Base-by-base conservation (phyloP, 2,113 vertebrate species). In the Carlito syrichta region DNA sequence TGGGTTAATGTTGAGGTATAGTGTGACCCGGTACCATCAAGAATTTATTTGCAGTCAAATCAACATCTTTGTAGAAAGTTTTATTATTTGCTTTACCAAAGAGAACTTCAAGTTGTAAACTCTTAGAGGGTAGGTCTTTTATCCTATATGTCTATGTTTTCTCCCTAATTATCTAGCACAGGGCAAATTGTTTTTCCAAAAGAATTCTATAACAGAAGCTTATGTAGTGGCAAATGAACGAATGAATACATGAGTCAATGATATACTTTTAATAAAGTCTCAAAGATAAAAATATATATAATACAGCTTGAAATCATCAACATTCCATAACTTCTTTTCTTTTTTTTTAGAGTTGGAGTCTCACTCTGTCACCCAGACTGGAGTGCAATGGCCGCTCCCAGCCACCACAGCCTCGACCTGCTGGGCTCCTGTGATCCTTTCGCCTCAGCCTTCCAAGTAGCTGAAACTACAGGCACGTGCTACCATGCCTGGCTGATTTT, bases 41-140 rank as follows among this genome's bases (percentile, higher is more conserved):
- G 7, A 30, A 84, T 87, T 73, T 95, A 22, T 91, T 78, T 91
- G 27, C 58, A 93, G 23, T 93, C 50, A 73, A 76, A 69, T 83
- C 56, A 94, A 54, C 43, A 32, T 93, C 8, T 83, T 82, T 63
- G 11, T 48, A 86, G 40, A 73, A 20, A 3, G 9, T 71, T 93
- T 94, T 69, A 23, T 76, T 86, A 76, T 84, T 93, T 63, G 68
- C 83, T 93, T 96, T 87, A 30, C 74, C 50, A 76, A 43, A 60
- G 5, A 89, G 30, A 58, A 76, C 8, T 8, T 23, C 0, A 68
- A 52, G 22, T 77, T 77, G 48, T 48, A 92, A 92, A 90, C 1
- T 48, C 50, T 92, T 94, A 74, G 25, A 16, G 20, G 81, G 38
- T 60, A 87, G 27, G 23, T 38, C 73, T 32, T 76, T 38, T 6